These are phyloP conservation scores for Tetraneura akinire DNA, from an alignment of 1,140 invertebrate species.

Conservation along the genomic window DNA sequence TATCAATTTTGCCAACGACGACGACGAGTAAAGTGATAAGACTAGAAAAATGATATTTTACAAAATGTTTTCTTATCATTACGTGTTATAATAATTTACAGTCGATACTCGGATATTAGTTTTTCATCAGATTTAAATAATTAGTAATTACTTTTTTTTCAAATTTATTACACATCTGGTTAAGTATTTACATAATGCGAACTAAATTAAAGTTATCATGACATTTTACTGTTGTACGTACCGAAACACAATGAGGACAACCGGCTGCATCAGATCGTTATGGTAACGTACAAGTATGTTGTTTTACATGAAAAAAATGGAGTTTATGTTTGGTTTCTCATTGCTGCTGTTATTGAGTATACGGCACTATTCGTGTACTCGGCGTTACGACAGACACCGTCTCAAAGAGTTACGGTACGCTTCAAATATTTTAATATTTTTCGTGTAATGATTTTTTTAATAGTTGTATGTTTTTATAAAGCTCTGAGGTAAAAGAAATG, in stretches of 20 bases:
- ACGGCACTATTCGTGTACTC: neutral
- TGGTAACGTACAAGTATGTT: neutral
- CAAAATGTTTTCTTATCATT: no score
- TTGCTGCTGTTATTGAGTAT: neutral
- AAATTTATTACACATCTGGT: no score
- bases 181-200: no score
- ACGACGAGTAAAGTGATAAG: no score
- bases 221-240: neutral
- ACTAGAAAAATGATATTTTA: no score
- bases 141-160: no score
- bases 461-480: slow-evolving; percentile 55
- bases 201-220: no score
- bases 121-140: no score
- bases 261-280: neutral
- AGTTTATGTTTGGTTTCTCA: neutral
- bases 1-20: no score
- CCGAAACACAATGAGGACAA: neutral
- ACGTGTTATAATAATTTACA: no score
- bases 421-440: neutral
- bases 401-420: slow-evolving; percentile 19
- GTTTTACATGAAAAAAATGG: neutral
- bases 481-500: slow-evolving; percentile 83
- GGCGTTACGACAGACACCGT: slow-evolving; percentile 11
- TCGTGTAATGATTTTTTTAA: neutral
- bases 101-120: no score